phyloP scores from a whole-genome alignment of 1,140 invertebrate species.

The Probaryconus sp. region DNA sequence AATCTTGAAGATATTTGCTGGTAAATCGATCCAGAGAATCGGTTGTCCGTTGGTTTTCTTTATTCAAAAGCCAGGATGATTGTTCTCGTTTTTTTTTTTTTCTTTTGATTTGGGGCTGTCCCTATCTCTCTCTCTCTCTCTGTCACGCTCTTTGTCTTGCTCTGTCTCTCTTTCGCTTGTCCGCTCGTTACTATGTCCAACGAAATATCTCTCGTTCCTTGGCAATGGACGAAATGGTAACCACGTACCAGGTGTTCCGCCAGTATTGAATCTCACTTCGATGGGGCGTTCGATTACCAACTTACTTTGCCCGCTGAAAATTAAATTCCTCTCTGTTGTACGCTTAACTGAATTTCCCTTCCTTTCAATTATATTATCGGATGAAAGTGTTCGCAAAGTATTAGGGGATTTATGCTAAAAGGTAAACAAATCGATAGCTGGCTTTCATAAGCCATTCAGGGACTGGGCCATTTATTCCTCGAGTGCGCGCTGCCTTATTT shows the following conservation, averaged over 20 bases:
- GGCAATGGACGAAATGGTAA: slow-evolving; percentile 19
- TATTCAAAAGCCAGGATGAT: slow-evolving; percentile 61
- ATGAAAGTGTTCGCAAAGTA: slow-evolving; percentile 51
- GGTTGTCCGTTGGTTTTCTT: slow-evolving; percentile 39
- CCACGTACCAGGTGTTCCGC: slow-evolving; percentile 48
- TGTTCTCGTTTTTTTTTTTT: slow-evolving; percentile 21
- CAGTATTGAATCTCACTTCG: slow-evolving; percentile 30
- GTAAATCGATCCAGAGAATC: slow-evolving; percentile 25
- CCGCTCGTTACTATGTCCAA: slow-evolving; percentile 10
- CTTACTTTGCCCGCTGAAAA: slow-evolving; percentile 39
- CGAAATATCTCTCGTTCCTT: slow-evolving; percentile 22
- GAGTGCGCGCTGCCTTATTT: slow-evolving; percentile 19
- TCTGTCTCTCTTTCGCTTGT: slow-evolving; percentile 14
- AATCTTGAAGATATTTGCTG: slow-evolving; percentile 64
- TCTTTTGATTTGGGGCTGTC: slow-evolving; percentile 9
- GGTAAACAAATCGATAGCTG: slow-evolving; percentile 46
- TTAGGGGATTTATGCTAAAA: slow-evolving; percentile 47
- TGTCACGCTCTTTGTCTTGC: too few species aligned
- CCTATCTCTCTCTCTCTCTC: too few species aligned
- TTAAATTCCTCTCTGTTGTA: slow-evolving; percentile 44
- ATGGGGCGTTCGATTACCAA: slow-evolving; percentile 46
- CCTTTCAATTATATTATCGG: slow-evolving; percentile 47
- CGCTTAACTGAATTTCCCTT: slow-evolving; percentile 48
- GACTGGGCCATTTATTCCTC: slow-evolving; percentile 24
- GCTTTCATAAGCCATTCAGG: slow-evolving; percentile 28